A percentile compares a stretch with the other conserved stretches of the same genome.
These are phyloP conservation scores for Digitonthophagus gazella DNA, from an alignment of 2,888 invertebrate species.

Conservation along the genomic window DNA sequence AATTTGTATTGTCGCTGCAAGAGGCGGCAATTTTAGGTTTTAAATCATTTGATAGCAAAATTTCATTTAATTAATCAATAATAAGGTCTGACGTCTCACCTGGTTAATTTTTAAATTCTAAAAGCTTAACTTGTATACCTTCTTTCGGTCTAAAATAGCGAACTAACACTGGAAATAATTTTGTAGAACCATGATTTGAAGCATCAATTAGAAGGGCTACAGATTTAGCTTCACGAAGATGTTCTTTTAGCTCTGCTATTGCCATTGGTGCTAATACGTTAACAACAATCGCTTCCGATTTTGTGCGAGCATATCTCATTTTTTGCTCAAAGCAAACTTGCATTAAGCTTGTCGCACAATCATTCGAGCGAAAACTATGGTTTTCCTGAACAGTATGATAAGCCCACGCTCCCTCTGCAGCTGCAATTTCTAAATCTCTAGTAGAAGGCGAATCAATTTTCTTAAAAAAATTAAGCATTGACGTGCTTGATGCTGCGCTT, in stretches of 20 bases:
- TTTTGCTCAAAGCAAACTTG: no score
- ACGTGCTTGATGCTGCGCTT: no score
- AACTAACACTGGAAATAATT: no score
- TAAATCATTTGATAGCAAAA: conserved; percentile 39
- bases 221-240: no score
- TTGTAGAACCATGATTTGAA: conserved; percentile 42
- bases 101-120: conserved; percentile 32
- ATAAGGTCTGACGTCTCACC: conserved; percentile 37
- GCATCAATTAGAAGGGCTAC: conserved; percentile 33
- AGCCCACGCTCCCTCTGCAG: conserved; percentile 32
- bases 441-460: conserved; percentile 29
- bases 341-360: conserved; percentile 31
- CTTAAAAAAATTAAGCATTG: no score
- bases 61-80: conserved; percentile 34
- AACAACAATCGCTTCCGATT: conserved; percentile 38
- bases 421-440: conserved; percentile 34
- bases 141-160: conserved; percentile 33
- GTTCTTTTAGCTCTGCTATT: conserved; percentile 36
- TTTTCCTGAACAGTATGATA: no score
- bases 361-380: no score
- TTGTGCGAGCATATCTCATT: conserved; percentile 39
- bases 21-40: conserved; percentile 31
- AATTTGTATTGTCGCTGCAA: no score
- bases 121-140: conserved; percentile 33
- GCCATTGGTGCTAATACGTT: conserved; percentile 36